Evolutionary conservation across 2,113 vertebrate species (phyloP).

Genomic region (Spea bombifrons): DNA sequence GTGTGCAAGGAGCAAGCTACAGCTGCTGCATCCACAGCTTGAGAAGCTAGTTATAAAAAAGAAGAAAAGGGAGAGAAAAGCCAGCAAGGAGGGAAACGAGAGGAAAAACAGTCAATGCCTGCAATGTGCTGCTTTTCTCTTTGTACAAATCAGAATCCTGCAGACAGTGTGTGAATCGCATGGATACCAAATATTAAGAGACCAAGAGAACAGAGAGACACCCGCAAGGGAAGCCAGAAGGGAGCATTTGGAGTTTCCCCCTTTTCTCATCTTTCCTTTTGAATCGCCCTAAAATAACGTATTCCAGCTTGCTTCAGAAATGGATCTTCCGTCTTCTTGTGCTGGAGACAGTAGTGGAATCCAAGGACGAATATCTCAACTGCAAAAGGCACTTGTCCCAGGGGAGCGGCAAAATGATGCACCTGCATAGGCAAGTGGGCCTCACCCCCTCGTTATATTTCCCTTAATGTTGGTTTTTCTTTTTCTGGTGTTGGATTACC

Average conservation of each 20-base stretch:
- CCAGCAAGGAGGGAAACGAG: conserved; percentile 34
- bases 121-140: conserved; percentile 70
- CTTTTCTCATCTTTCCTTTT: conserved; percentile 60
- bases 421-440: conserved; percentile 79
- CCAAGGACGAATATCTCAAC: conserved; percentile 73
- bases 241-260: conserved; percentile 60
- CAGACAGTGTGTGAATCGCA: conserved; percentile 35
- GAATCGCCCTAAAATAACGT: neutral
- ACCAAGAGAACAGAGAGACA: neutral
- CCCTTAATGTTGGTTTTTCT: conserved; percentile 65
- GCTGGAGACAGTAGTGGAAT: conserved; percentile 66
- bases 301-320: conserved; percentile 48
- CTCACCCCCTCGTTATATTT: conserved; percentile 66
- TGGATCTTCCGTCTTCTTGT: conserved; percentile 66
- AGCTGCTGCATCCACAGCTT: conserved; percentile 75
- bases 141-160: conserved; percentile 64
- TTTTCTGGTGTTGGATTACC: conserved; percentile 62
- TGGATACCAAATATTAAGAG: conserved; percentile 21
- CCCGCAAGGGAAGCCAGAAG: conserved; percentile 46
- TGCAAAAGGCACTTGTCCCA: conserved; percentile 68
- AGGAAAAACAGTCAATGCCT: conserved; percentile 62
- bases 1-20: conserved; percentile 72
- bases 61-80: conserved; percentile 60
- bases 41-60: conserved; percentile 60
- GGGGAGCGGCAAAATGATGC: conserved; percentile 68